Conservation (phyloP, 2,797 vertebrate genomes). For the Potorous gilbertii region DNA sequence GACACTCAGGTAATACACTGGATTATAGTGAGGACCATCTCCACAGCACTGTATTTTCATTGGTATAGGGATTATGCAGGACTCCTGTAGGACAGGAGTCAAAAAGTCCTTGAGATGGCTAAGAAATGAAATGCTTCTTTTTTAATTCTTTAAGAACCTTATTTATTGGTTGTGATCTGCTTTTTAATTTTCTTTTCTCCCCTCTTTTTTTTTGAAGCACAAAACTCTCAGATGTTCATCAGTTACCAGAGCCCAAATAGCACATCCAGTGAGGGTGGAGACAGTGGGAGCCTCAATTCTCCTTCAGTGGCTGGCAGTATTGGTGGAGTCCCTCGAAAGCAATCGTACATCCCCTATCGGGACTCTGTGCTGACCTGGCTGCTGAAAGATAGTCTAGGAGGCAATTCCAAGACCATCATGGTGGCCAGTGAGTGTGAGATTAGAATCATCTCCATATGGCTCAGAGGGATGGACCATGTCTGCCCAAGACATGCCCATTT, state of each 20-base stretch:
- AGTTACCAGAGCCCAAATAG: slow-evolving; percentile 96
- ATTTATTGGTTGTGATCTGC: slow-evolving; percentile 42
- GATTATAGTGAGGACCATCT: not conserved
- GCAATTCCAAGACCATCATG: slow-evolving; percentile 99
- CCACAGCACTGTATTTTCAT: slow-evolving; percentile 31
- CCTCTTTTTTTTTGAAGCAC: slow-evolving; percentile 86
- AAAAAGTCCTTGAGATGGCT: slow-evolving; percentile 32
- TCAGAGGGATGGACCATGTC: not conserved
- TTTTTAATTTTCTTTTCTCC: slow-evolving; percentile 44
- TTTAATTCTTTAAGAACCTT: not conserved
- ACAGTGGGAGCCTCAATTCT: slow-evolving; percentile 85
- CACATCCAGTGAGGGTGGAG: slow-evolving; percentile 89
- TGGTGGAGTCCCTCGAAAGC: slow-evolving; percentile 80
- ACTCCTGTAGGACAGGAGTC: not conserved
- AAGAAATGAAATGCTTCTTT: slow-evolving; percentile 14
- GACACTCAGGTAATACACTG: not conserved
- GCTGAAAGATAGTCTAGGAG: slow-evolving; percentile 97
- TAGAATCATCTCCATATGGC: no score
- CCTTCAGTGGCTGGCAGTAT: slow-evolving; percentile 80
- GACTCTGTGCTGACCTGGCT: slow-evolving; percentile 99
- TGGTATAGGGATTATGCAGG: not conserved
- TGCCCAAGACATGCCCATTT: not conserved
- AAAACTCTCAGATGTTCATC: slow-evolving; percentile 97
- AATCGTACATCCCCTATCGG: slow-evolving; percentile 95
- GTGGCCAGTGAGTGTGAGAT: slow-evolving; percentile 96